Percentiles rank a stretch among this genome's conserved stretches.
These are phyloP conservation scores for Thera britannica DNA, from an alignment of 2,888 invertebrate species.

Conservation along the genomic window DNA sequence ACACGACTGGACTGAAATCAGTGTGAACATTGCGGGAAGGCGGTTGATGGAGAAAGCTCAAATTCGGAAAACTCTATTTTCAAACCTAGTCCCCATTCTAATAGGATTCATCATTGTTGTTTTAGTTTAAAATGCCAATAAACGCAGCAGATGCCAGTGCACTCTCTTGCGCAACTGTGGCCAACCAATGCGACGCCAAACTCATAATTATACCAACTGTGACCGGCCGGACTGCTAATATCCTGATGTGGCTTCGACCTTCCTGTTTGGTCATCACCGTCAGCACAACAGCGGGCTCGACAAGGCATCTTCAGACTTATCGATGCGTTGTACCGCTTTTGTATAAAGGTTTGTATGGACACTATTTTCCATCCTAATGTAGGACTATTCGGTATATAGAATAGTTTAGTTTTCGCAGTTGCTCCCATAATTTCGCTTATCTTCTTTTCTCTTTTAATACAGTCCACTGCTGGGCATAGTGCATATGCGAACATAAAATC, in stretches of 20 bases:
- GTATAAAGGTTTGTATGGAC: conserved; percentile 65
- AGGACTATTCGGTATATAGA: too few relatives aligned
- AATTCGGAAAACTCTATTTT: too few relatives aligned
- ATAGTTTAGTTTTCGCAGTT: too few relatives aligned
- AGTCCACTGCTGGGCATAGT: too few relatives aligned
- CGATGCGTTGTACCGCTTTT: conserved; percentile 86
- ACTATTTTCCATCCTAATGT: not conserved
- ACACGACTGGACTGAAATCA: too few relatives aligned
- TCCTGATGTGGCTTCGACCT: conserved; percentile 86
- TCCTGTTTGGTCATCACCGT: conserved; percentile 87
- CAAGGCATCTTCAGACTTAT: conserved; percentile 85
- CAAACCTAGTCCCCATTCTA: too few relatives aligned
- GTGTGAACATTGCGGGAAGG: too few relatives aligned
- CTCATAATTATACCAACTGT: conserved; percentile 88
- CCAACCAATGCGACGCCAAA: conserved; percentile 55
- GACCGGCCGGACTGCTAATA: conserved; percentile 83
- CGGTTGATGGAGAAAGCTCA: too few relatives aligned
- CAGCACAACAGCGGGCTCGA: conserved; percentile 81
- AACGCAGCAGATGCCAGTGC: conserved; percentile 69
- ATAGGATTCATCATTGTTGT: not conserved
- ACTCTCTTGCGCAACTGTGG: conserved; percentile 56
- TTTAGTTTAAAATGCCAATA: conserved; percentile 60
- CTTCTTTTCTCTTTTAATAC: too few relatives aligned
- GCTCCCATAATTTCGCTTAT: too few relatives aligned
- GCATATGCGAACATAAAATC: too few relatives aligned